These are phyloP conservation scores for Neolamprologus toae DNA, from an alignment of 2,113 vertebrate species.

Conservation along the genomic window DNA sequence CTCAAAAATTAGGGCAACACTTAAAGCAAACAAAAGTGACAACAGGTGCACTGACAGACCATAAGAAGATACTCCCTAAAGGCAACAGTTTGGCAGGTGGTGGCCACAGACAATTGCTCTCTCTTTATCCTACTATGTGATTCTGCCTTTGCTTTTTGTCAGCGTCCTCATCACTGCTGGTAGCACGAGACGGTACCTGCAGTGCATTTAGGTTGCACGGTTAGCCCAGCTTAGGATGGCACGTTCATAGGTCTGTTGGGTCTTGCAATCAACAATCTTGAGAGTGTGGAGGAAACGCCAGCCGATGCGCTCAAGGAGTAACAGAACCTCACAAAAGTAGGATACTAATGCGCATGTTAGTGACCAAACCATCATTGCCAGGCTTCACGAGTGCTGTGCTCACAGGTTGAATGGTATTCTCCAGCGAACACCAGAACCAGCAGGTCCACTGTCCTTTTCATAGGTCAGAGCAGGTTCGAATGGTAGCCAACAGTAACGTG, in stretches of 20 bases:
- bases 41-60: background rate
- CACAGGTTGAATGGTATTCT: background rate
- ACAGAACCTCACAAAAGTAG: background rate
- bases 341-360: background rate
- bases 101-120: background rate
- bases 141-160: background rate
- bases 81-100: background rate
- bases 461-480: background rate
- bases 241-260: background rate
- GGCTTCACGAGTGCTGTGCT: background rate
- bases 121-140: background rate
- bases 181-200: background rate
- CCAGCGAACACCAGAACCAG: background rate
- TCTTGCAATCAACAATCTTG: background rate
- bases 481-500: background rate
- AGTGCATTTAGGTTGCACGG: background rate
- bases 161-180: background rate
- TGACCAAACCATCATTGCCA: background rate
- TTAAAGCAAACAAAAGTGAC: background rate
- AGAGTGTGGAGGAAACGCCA: background rate
- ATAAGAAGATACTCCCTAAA: background rate
- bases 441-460: background rate
- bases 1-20: background rate
- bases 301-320: background rate
- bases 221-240: background rate